Evolutionary conservation across 2,888 invertebrate species (phyloP), one percentile per base, ranked within the genome.

Genomic region (Dolichopus griseipennis): DNA sequence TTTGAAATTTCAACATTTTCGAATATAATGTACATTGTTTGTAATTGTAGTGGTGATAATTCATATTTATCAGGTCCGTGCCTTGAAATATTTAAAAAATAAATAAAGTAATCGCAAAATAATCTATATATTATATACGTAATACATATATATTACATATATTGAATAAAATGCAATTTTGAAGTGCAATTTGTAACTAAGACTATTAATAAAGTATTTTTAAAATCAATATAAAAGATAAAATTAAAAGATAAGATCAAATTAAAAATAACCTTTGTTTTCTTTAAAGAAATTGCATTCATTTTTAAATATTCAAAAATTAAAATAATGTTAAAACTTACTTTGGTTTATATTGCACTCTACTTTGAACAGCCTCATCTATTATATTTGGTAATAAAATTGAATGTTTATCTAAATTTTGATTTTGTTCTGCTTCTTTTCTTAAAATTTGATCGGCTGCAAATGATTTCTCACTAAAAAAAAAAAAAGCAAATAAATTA

Each of bases 1-100:
- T 89, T 86, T 61, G 86, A 84, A 12, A 91, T 87, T 74, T 90
- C 89, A 43, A 92, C 85, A 70, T 89, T 90, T 73, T 91, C 89
- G 73, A 90, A 88, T 10, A 90, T 84, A 37, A 90, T 84, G 74
- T 85, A 90, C 66, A 90, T 84, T 63, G 89, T 83, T 62, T 87
- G 86, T 0, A 87, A 83, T 61, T 86, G 84, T 21, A 92, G 76
- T 0, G 88, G 84, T 75, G 89, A 87, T 0, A 79, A 70, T 37
- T 69, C 65, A 34, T 75, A 68, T 70, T 82, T 83, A 21, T 75
- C 76, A 2, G 79, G 75, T 0, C 83, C 83, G 71, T 83, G 83
- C 1, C 80, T 78, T 8, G 9, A 70, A 68, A 61, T 12, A 61
- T n/a, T 1, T 10, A 2, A 37, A 37, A 37, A 37, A 37, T 10